phyloP scores from a whole-genome alignment of 2,113 vertebrate genomes.

The Antechinus stuartii region DNA sequence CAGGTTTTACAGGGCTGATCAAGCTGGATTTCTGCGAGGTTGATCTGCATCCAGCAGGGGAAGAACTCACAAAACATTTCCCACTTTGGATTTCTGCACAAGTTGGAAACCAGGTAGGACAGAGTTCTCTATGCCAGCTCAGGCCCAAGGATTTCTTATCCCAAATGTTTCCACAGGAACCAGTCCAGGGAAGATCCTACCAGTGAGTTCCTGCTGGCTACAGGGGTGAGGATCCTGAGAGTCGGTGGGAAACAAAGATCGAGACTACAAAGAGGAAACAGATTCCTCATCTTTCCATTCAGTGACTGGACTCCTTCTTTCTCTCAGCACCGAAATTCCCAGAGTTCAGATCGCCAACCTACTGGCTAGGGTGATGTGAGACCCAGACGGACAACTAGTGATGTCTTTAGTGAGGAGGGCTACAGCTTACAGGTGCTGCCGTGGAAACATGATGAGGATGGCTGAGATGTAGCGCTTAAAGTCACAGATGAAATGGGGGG shows the following conservation, averaged over 20 bases:
- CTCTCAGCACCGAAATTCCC: background rate
- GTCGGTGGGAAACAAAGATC: background rate
- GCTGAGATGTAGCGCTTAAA: background rate
- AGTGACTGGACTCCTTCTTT: background rate
- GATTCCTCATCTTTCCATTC: background rate
- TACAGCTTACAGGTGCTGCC: background rate
- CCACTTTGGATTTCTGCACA: background rate
- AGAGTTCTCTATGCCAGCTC: no score
- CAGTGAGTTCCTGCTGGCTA: background rate
- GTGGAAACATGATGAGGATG: background rate
- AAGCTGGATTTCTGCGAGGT: background rate
- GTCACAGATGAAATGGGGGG: background rate
- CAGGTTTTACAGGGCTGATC: background rate
- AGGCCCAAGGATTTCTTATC: background rate
- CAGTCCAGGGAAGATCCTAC: background rate
- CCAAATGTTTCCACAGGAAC: background rate
- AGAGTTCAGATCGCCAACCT: background rate
- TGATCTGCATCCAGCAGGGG: no score
- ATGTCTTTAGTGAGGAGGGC: background rate
- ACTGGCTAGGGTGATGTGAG: background rate
- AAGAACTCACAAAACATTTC: background rate
- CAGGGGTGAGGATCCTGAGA: background rate
- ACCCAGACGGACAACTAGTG: background rate
- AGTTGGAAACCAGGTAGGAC: background rate
- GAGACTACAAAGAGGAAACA: background rate